Percentiles rank a stretch among this genome's conserved stretches.
Conservation (phyloP, 2,888 invertebrate species). For the Eudemis profundana region DNA sequence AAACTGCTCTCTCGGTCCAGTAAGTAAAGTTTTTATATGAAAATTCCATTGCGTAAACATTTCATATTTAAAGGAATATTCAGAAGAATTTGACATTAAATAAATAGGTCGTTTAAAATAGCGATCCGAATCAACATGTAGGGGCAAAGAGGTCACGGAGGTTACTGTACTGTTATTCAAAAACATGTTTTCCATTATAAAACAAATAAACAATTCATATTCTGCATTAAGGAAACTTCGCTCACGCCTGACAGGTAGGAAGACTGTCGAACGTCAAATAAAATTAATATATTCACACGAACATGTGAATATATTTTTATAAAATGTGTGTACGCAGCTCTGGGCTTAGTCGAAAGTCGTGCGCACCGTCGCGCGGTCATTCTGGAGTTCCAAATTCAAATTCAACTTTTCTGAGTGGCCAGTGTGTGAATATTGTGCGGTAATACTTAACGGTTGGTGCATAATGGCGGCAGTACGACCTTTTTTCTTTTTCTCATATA, state of each 20-base stretch:
- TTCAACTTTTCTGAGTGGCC: constrained; percentile 59
- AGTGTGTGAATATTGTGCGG: constrained; percentile 64
- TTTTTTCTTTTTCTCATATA: constrained; percentile 54
- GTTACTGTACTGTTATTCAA: constrained; percentile 11
- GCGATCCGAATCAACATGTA: constrained; percentile 3
- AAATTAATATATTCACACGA: constrained; percentile 37
- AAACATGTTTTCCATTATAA: constrained; percentile 29
- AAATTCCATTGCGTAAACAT: no score
- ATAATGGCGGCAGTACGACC: constrained; percentile 75
- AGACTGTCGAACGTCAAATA: constrained; percentile 31
- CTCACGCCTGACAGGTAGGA: constrained; percentile 31
- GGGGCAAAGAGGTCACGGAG: constrained; percentile 20
- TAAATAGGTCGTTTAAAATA: constrained; percentile 18
- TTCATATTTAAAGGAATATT: no score
- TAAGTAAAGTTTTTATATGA: no score
- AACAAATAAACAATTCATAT: constrained; percentile 17
- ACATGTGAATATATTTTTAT: constrained; percentile 43
- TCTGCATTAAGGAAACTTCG: constrained; percentile 39
- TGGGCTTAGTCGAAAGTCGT: constrained; percentile 67
- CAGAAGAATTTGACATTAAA: neutral
- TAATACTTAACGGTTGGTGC: constrained; percentile 74
- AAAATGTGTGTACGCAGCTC: constrained; percentile 41
- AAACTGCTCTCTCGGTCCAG: no score
- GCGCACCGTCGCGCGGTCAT: constrained; percentile 69
- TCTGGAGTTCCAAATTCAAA: constrained; percentile 62